phyloP scores from a whole-genome alignment of 2,113 vertebrate genomes.

The Apus apus region DNA sequence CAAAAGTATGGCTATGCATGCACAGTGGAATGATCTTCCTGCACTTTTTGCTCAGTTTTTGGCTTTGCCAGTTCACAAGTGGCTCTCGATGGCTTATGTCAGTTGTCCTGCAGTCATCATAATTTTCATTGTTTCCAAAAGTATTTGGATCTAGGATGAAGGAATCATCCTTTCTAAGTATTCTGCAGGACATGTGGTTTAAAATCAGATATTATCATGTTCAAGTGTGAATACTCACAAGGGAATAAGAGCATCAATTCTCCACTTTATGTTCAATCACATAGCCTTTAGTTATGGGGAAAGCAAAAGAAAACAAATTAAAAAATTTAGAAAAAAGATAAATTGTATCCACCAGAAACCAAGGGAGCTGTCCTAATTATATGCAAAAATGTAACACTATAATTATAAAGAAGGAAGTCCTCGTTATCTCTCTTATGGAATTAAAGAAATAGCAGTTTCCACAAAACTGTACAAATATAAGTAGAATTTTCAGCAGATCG shows the following conservation, averaged over 20 bases:
- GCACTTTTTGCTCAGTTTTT: not conserved
- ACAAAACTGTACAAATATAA: conserved; percentile 44
- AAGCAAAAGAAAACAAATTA: not conserved
- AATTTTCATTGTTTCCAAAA: not conserved
- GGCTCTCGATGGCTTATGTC: not conserved
- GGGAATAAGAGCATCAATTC: not conserved
- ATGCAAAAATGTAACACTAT: conserved; percentile 59
- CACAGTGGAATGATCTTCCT: not conserved
- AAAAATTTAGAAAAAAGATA: not conserved
- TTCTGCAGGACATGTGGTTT: not conserved
- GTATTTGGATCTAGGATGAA: not conserved
- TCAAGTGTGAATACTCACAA: not conserved
- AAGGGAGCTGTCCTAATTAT: conserved; percentile 64
- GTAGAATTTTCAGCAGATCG: conserved; percentile 52
- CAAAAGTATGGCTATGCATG: not conserved
- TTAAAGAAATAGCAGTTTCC: conserved; percentile 71
- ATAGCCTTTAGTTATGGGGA: not conserved
- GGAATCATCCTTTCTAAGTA: not conserved
- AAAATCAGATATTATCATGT: not conserved
- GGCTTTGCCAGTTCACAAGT: not conserved
- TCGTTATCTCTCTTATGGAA: conserved; percentile 69
- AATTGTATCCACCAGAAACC: not conserved
- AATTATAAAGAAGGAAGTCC: conserved; percentile 51
- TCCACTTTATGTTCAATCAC: not conserved
- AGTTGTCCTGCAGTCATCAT: not conserved